Evolutionary conservation across 2,888 invertebrate species (phyloP).

Genomic region (Ryuthela nishihirai): DNA sequence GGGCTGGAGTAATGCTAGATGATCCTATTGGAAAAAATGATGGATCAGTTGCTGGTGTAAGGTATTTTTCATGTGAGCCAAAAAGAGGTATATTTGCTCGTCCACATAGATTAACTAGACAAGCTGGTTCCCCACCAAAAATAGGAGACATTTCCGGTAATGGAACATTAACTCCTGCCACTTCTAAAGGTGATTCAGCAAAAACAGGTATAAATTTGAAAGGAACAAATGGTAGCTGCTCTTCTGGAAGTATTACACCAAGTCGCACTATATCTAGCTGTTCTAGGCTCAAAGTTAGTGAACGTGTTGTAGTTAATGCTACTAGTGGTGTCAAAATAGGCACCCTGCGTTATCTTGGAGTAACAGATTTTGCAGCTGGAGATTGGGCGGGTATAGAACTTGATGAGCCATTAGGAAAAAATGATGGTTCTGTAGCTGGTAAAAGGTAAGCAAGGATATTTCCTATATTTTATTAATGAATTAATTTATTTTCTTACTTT

Average conservation of each 20-base stretch:
- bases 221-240: neutral
- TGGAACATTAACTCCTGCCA: neutral
- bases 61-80: slow-evolving; percentile 90
- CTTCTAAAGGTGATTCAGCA: too few species aligned
- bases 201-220: neutral
- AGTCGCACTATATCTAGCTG: slow-evolving; percentile 23
- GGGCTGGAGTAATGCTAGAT: slow-evolving; percentile 96
- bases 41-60: slow-evolving; percentile 84
- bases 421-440: slow-evolving; percentile 90
- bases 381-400: slow-evolving; percentile 95
- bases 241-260: slow-evolving; percentile 7
- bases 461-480: neutral
- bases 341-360: slow-evolving; percentile 76
- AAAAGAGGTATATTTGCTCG: slow-evolving; percentile 89
- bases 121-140: slow-evolving; percentile 1
- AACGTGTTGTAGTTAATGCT: slow-evolving; percentile 80
- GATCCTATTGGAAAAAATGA: slow-evolving; percentile 97
- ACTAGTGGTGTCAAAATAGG: slow-evolving; percentile 82
- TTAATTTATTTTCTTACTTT: too few species aligned
- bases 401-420: slow-evolving; percentile 90
- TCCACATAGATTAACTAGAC: slow-evolving; percentile 65
- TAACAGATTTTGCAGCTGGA: slow-evolving; percentile 85
- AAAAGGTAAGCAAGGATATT: slow-evolving; percentile 62
- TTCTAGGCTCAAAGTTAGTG: slow-evolving; percentile 67
- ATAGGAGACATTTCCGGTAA: neutral